Base-by-base conservation (phyloP, 2,113 vertebrate species). In the Todiramphus saurophagus region DNA sequence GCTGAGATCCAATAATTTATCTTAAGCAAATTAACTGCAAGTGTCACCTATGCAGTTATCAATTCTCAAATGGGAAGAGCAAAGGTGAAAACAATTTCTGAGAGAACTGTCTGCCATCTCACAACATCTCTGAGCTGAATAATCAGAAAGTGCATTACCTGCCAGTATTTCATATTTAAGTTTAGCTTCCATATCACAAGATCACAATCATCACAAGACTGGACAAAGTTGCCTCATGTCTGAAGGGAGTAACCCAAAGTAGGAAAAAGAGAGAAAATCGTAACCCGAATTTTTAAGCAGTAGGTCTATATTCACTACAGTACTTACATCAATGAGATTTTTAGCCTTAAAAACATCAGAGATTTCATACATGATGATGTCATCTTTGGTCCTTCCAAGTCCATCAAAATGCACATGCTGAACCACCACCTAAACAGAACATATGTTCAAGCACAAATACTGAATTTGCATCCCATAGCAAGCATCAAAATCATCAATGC, bases 371-470 rank as follows among this genome's bases (percentile, higher is more conserved):
- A 99, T 99, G 53, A 99, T 98, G 84, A 99, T 98, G 51, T 99
- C 99, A 86, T 99, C 99, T 97, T 99, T 99, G 44, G 99, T 99
- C 97, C 99, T 98, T 30, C 98, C 99, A 35, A 99, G 98, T 44
- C 99, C 99, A 79, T 99, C 98, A 0, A 99, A 98, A 92, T 99
- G 99, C 62, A 99, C 98, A 4, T 99, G 99, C 60, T 99, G 99
- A 78, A 99, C 99, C 5, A 99, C 98, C 84, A 99, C 99, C 99
- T 99, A 18, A 46, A 87, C 1, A 83, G 20, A 86, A 75, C 11
- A 87, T 5, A 88, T 4, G 16, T 23, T 80, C 30, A 67, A 92
- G 67, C 17, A 50, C 46, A 87, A 83, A 59, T 3, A 41, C 4
- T 74, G 46, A 63, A 56, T 50, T 48, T 56, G 46, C 33, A 66